Evolutionary conservation across 64 coral and sea anemone genomes (phyloP), one percentile per base, ranked within the genome.

Genomic region (Stichodactyla mertensii): DNA sequence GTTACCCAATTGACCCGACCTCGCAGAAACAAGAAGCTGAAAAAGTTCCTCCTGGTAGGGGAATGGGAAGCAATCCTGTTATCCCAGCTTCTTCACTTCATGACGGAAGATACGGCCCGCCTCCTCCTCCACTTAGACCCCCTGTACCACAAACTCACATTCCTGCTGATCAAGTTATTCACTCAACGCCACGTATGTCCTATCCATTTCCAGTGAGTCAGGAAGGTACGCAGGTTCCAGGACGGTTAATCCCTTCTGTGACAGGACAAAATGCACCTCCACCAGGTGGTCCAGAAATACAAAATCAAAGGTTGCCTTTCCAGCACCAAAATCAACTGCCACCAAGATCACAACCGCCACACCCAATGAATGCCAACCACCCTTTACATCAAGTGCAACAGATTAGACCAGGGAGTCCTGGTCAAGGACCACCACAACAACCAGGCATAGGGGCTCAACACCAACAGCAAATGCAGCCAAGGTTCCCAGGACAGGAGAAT

Each of bases 111-210:
- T 77, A 70, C 53, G 54, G 45, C 45, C 22, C 61, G 74, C 82
- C 74, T 22, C 57, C 83, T 57, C 18, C 55, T 55, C 61, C 83
- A 11, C 79, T 82, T 69, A 28, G 74, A 51, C 61, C 12, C 6
- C 14, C 89, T 86, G 83, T 70, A 64, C 83, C 83, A 10, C 64
- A 69, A 66, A 69, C 52, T 0, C 61, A 77, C 5, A 69, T 71
- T 54, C 91, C 91, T 16, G 28, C 80, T 88, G 86, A 88, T 82
- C 91, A 87, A 51, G 78, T 87, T 45, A 86, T 94, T 54, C 85
- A 89, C 67, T 77, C 92, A 20, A 84, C 87, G 74, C 92, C 92
- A n/a, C 79, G 88, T 51, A 94, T 94, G 92, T 94, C 92, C 4
- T 90, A 94, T 86, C 88, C 92, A 66, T 79, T 87, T 60, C 90